These are phyloP conservation scores for Troglohyphantes excavatus DNA, from an alignment of 2,888 invertebrate species.

Conservation along the genomic window DNA sequence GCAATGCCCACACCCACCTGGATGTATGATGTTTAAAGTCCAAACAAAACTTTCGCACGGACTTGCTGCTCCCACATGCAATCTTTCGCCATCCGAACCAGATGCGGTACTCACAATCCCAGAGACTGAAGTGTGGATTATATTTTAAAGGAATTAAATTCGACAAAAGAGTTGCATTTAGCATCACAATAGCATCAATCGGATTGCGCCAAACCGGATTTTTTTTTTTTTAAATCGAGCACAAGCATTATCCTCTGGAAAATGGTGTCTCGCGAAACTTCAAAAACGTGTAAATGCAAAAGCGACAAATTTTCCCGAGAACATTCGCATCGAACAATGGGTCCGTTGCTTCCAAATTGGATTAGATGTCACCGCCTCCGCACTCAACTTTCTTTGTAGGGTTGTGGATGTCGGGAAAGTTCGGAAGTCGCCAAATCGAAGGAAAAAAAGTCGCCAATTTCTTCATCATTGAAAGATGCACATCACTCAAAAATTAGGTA, in stretches of 20 bases:
- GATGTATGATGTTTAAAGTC: too few relatives aligned
- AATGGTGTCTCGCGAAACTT: background rate
- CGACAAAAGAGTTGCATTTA: background rate
- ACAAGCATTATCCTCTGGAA: background rate
- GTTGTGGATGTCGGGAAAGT: too few relatives aligned
- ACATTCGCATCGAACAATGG: background rate
- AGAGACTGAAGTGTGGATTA: background rate
- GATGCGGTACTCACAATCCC: background rate
- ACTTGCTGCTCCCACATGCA: too few relatives aligned
- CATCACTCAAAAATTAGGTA: too few relatives aligned
- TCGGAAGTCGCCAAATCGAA: too few relatives aligned
- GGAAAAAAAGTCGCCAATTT: too few relatives aligned
- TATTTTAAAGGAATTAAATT: background rate
- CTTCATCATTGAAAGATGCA: too few relatives aligned
- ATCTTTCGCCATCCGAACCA: background rate
- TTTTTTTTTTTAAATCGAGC: background rate
- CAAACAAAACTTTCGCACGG: too few relatives aligned
- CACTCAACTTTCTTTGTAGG: background rate
- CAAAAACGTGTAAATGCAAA: background rate
- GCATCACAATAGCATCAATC: background rate
- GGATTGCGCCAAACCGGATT: background rate
- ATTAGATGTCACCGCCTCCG: background rate
- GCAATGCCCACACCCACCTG: too few relatives aligned
- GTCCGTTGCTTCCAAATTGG: background rate
- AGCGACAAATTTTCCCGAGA: background rate